Conservation (phyloP, 2,113 vertebrate genomes). For the Pycnonotus jocosus region DNA sequence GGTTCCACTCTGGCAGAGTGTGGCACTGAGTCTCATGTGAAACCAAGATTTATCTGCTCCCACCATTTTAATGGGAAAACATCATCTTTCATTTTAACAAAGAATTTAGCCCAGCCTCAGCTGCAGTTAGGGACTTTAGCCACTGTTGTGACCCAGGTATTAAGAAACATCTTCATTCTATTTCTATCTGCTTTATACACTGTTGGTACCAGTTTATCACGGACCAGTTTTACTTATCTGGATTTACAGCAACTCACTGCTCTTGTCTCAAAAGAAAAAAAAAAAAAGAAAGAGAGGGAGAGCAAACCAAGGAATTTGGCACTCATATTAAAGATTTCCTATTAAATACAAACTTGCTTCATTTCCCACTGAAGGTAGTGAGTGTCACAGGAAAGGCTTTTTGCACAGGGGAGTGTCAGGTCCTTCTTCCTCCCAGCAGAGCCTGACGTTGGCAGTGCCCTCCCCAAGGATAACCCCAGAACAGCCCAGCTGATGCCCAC, state of each 20-base stretch:
- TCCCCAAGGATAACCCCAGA: neutral
- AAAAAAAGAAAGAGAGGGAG: neutral
- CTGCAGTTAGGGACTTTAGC: neutral
- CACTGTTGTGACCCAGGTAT: neutral
- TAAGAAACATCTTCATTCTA: neutral
- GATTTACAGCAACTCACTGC: neutral
- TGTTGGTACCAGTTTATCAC: neutral
- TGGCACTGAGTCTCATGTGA: rapidly evolving
- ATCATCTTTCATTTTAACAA: neutral
- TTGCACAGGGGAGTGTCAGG: neutral
- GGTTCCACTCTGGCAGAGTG: neutral
- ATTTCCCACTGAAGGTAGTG: neutral
- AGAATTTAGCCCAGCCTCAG: neutral
- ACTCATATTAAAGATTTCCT: neutral
- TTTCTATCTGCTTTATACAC: neutral
- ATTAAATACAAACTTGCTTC: neutral
- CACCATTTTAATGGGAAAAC: neutral
- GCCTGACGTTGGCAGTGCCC: neutral
- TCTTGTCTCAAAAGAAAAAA: neutral
- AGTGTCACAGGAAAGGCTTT: neutral
- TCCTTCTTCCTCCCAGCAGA: neutral
- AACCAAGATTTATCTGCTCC: neutral
- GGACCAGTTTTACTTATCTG: neutral
- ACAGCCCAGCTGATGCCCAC: neutral
- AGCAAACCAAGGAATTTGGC: neutral